Base-by-base conservation (phyloP, 2,797 vertebrate species). In the Tarsius wallacei region DNA sequence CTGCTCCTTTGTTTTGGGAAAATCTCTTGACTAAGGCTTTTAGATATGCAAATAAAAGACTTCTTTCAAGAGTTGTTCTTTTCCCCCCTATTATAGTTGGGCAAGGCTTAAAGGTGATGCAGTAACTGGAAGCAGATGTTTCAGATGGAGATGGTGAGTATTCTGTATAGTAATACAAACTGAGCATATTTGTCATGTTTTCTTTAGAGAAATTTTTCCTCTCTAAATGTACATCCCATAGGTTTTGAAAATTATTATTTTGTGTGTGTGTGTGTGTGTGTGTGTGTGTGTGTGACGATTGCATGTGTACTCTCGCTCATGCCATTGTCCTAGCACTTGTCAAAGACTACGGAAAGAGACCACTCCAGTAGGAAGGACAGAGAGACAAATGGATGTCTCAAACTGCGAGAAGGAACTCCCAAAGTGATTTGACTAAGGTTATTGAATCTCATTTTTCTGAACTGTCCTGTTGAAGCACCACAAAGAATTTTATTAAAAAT, bases 11-110 rank as follows among this genome's bases (percentile, higher is more conserved):
- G 76, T 89, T 96, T 95, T 77, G 16, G 89, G 55, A 73, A 94
- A 87, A 76, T 51, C n/a, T 97, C 85, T 93, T 55, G 78, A 84
- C 74, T 92, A 51, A 85, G 66, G n/a, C 57, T 93, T 87, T 93
- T 77, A 85, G 61, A 83, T 90, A 97, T 94, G 95, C 85, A 96
- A 94, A 94, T 95, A 26, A 97, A 84, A 42, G 22, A 0, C 73
- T 97, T 81, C 66, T 77, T 89, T 95, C 47, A 66, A 31, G 90
- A 90, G 53, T 21, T 85, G 24, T 61, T 57, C 16, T 49, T 82
- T 55, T 7, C 6, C 28, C 17, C 16, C 16, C 3, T 2, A 0
- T 73, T 83, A 22, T 7, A 5, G 22, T 31, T 66, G 66, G 51
- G 77, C 16, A 95, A 88, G 33, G 74, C 64, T 36, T 91, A 70